phyloP scores from a whole-genome alignment of 2,888 invertebrate species.

The Meta bourneti region DNA sequence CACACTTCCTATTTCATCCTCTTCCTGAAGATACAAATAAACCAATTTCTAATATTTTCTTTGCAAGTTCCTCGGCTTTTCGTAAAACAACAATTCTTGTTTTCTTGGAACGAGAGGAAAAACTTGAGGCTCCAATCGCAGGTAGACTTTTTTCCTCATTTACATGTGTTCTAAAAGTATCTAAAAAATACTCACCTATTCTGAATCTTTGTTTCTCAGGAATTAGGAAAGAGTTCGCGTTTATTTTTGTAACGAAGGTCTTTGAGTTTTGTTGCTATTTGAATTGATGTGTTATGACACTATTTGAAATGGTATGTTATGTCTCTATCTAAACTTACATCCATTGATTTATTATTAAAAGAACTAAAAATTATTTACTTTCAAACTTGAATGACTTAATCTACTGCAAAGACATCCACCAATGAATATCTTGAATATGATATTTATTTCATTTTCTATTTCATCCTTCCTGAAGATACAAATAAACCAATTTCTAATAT shows the following conservation, averaged over 20 bases:
- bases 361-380: no score
- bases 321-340: neutral
- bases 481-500: no score
- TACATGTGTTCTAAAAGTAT: neutral
- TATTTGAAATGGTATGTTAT: neutral
- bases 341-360: neutral
- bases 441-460: no score
- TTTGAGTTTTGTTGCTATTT: neutral
- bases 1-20: no score
- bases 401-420: no score
- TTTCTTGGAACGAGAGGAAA: neutral
- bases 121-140: neutral
- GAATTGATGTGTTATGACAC: neutral
- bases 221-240: neutral
- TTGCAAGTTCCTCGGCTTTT: slow-evolving; percentile 2
- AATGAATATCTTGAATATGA: no score
- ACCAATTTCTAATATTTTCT: no score
- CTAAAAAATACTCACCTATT: neutral
- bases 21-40: no score
- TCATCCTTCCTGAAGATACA: no score
- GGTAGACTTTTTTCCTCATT: neutral
- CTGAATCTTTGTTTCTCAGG: neutral
- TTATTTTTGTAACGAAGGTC: neutral
- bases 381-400: no score
- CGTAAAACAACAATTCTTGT: slow-evolving; percentile 32